Conservation (phyloP, 2,888 invertebrate genomes). For the Ecdyonurus torrentis region DNA sequence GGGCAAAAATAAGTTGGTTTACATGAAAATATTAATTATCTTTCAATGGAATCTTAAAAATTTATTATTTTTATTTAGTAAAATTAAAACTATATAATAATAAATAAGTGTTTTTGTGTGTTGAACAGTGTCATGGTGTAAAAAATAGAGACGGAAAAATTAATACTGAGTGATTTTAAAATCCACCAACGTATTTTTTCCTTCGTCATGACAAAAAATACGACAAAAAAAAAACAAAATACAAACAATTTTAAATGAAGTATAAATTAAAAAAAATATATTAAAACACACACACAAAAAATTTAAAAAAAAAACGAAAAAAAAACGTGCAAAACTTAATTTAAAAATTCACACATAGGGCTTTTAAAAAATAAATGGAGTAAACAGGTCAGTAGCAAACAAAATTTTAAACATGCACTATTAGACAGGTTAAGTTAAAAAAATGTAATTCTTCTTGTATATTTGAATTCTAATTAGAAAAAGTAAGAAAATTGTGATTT, state of each 20-base stretch:
- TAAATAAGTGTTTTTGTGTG: conserved; percentile 10
- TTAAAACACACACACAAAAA: conserved; percentile 2
- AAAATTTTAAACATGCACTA: too few relatives aligned
- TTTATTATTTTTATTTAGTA: not conserved
- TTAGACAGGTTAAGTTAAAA: too few relatives aligned
- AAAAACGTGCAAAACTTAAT: conserved; percentile 10
- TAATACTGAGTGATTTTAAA: not conserved
- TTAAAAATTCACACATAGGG: conserved; percentile 9
- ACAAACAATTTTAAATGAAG: not conserved
- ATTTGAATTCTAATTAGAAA: too few relatives aligned
- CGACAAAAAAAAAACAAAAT: too few relatives aligned
- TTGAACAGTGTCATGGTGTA: conserved; percentile 19
- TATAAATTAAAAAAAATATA: not conserved
- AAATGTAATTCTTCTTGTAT: too few relatives aligned
- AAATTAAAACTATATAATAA: conserved; percentile 7
- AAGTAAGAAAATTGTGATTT: too few relatives aligned
- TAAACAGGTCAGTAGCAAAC: too few relatives aligned
- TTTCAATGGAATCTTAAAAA: not conserved
- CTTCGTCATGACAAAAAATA: not conserved
- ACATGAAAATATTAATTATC: not conserved
- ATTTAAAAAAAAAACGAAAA: conserved; percentile 2
- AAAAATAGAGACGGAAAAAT: not conserved
- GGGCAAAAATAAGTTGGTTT: conserved; percentile 5
- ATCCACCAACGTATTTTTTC: conserved; percentile 2
- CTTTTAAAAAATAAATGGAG: not conserved